A percentile compares a stretch with the other conserved stretches of the same genome.
These are phyloP conservation scores for Heliocidaris erythrogramma DNA, from an alignment of 35 echinoderm and acorn worm species.

Conservation along the genomic window DNA sequence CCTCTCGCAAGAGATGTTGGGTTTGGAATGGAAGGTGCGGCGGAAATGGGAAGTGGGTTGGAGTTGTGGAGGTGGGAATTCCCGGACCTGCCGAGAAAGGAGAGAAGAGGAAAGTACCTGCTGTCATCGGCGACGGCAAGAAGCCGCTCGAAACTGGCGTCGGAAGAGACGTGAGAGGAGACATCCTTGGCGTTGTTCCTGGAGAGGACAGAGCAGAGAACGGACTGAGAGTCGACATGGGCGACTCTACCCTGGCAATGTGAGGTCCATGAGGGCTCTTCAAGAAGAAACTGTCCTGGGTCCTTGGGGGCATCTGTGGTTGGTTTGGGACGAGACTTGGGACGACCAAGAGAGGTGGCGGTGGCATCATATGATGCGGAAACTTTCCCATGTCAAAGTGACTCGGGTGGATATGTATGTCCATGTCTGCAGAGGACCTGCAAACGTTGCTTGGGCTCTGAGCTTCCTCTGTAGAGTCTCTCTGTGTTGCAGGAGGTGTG, in stretches of 20 bases:
- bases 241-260: conserved; percentile 65
- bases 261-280: conserved; percentile 68
- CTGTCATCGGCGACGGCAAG: conserved; percentile 78
- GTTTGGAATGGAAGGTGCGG: conserved; percentile 78
- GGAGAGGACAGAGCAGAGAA: conserved; percentile 67
- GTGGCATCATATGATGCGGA: conserved; percentile 58
- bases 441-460: not conserved
- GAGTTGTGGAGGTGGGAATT: conserved; percentile 37
- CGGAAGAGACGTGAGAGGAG: conserved; percentile 55
- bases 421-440: not conserved
- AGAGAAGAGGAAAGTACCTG: conserved; percentile 73
- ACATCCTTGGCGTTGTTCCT: conserved; percentile 42
- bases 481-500: conserved; percentile 26
- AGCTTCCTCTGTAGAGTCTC: conserved; percentile 1
- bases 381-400: conserved; percentile 49
- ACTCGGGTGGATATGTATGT: conserved; percentile 19
- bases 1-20: conserved; percentile 62
- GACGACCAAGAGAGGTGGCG: conserved; percentile 81
- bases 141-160: conserved; percentile 71
- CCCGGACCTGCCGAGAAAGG: conserved; percentile 80
- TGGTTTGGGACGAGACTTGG: conserved; percentile 76
- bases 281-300: conserved; percentile 64
- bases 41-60: conserved; percentile 87
- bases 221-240: conserved; percentile 73
- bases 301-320: conserved; percentile 39